A percentile compares a stretch with the other conserved stretches of the same genome.
Evolutionary conservation across 2,888 invertebrate genomes (phyloP).

Genomic region (Stenodema calcarata): DNA sequence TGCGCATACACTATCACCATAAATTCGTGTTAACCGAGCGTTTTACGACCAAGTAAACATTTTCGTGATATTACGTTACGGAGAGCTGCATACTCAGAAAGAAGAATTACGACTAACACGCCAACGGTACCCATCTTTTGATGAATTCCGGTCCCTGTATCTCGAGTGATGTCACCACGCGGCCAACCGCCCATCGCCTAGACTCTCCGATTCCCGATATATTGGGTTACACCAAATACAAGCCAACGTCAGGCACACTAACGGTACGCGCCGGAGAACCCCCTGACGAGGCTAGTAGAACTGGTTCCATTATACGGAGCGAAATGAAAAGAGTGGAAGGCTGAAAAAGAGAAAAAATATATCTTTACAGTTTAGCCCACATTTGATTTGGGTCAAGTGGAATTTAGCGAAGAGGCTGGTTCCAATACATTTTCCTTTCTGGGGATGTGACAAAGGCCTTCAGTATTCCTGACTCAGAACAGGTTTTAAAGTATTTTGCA

Average conservation of each 20-base stretch:
- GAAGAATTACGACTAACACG: too few species aligned
- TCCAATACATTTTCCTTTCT: neutral
- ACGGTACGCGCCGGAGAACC: slow-evolving; percentile 7
- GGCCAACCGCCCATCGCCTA: neutral
- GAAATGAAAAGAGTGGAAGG: neutral
- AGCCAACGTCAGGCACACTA: neutral
- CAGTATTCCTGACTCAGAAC: too few species aligned
- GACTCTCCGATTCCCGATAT: neutral
- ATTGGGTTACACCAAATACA: slow-evolving; percentile 9
- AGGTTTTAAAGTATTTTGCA: too few species aligned
- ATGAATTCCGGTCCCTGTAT: neutral
- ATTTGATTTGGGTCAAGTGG: slow-evolving; percentile 7
- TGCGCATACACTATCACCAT: too few species aligned
- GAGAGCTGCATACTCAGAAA: too few species aligned
- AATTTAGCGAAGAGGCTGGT: neutral
- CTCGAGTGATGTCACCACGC: neutral
- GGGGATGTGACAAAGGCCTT: neutral
- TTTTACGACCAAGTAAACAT: too few species aligned
- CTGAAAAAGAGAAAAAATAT: neutral
- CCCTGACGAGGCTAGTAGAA: slow-evolving; percentile 15
- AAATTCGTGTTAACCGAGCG: too few species aligned
- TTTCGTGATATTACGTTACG: too few species aligned
- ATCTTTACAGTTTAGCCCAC: neutral
- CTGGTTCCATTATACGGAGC: slow-evolving; percentile 16
- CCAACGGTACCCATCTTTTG: too few species aligned